A percentile compares a stretch with the other conserved stretches of the same genome.
These are phyloP conservation scores for Mechanitis messenoides DNA, from an alignment of 2,888 invertebrate species.

Conservation along the genomic window DNA sequence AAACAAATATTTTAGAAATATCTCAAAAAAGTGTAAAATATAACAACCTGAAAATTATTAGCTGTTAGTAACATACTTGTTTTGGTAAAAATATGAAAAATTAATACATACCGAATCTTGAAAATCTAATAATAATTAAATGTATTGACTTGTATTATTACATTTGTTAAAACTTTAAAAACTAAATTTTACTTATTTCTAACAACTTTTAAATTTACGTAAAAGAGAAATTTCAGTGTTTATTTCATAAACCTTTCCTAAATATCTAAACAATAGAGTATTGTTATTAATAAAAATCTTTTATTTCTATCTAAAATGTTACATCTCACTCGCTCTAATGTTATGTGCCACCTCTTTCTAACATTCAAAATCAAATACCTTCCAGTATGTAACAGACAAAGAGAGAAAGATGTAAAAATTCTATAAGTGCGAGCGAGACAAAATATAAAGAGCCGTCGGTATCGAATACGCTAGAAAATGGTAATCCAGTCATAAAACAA, in stretches of 20 bases:
- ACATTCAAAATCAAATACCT: background rate
- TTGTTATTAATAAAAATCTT: background rate
- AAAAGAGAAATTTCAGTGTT: conserved; percentile 15
- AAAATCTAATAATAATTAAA: no score
- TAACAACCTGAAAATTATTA: no score
- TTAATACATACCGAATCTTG: no score
- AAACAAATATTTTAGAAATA: no score
- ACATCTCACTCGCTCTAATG: conserved; percentile 9
- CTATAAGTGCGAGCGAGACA: conserved; percentile 9
- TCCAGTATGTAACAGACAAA: conserved; percentile 2
- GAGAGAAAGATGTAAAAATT: background rate
- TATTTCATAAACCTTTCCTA: no score
- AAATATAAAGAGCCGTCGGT: background rate
- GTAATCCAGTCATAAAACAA: conserved; percentile 8
- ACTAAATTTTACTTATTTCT: background rate
- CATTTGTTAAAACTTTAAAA: no score
- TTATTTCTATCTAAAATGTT: conserved; percentile 1
- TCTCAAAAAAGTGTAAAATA: no score
- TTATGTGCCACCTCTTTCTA: conserved; percentile 7
- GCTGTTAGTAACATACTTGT: no score
- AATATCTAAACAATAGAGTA: no score
- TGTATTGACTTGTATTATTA: no score
- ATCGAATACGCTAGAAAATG: background rate
- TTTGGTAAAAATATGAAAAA: no score
- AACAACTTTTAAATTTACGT: conserved; percentile 21